Conservation (phyloP, 1,140 invertebrate genomes). For the Brachionus rubens region DNA sequence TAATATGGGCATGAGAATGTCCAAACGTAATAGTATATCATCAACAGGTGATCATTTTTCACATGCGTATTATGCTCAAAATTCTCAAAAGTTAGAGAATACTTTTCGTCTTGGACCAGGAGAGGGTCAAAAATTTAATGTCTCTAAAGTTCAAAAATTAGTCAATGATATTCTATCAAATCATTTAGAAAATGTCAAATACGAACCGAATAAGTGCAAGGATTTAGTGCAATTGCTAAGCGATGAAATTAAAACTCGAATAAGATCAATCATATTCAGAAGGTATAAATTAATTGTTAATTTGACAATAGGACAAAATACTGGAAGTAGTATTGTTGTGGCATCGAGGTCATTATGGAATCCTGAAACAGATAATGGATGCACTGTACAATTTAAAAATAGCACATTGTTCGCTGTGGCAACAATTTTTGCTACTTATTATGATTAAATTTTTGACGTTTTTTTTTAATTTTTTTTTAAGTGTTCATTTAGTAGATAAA, state of each 20-base stretch:
- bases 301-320: slow-evolving; percentile 38
- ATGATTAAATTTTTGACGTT: not conserved
- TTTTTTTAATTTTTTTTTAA: not conserved
- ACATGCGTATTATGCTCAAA: not conserved
- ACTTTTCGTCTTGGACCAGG: slow-evolving; percentile 49
- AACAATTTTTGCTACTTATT: slow-evolving; percentile 43
- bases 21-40: slow-evolving; percentile 32
- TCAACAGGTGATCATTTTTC: slow-evolving; percentile 11
- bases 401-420: slow-evolving; percentile 32
- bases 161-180: slow-evolving; percentile 50
- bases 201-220: slow-evolving; percentile 47
- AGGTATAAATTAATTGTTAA: slow-evolving; percentile 42
- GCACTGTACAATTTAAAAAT: slow-evolving; percentile 40
- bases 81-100: slow-evolving; percentile 48
- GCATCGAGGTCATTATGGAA: slow-evolving; percentile 36
- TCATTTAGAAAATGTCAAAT: slow-evolving; percentile 48
- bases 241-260: slow-evolving; percentile 28
- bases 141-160: slow-evolving; percentile 48
- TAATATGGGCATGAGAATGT: not conserved
- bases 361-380: slow-evolving; percentile 37
- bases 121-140: slow-evolving; percentile 49
- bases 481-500: not conserved
- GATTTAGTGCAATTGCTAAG: slow-evolving; percentile 30
- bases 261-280: slow-evolving; percentile 29
- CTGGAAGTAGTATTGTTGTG: slow-evolving; percentile 14